phyloP scores from a whole-genome alignment of 2,113 vertebrate species.

The Seriola aureovittata region DNA sequence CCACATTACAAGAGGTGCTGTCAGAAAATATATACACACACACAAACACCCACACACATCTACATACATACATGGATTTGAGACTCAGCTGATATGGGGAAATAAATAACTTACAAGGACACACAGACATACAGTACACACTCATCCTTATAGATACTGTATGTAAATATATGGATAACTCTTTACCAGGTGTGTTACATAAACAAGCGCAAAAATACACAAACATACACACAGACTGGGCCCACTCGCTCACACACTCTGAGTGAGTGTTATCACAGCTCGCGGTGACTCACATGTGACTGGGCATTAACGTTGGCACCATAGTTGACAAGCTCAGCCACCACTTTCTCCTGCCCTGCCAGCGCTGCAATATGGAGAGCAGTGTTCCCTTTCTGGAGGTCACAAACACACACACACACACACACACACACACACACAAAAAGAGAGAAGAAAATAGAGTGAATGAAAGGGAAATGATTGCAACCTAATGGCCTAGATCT shows the following conservation, averaged over 20 bases:
- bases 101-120: not conserved
- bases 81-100: not conserved
- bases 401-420: conserved; percentile 3
- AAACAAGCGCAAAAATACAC: not conserved
- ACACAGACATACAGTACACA: not conserved
- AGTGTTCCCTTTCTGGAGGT: conserved; percentile 95
- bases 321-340: conserved; percentile 93
- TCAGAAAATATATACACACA: not conserved
- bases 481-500: conserved; percentile 54
- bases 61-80: not conserved
- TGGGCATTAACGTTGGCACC: conserved; percentile 97
- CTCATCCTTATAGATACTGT: not conserved
- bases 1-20: not conserved
- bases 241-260: not conserved
- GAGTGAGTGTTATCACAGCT: not conserved
- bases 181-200: conserved; percentile 5
- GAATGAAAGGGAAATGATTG: conserved; percentile 36
- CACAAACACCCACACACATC: not conserved
- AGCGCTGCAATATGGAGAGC: conserved; percentile 97
- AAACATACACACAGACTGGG: not conserved
- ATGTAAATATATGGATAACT: conserved; percentile 2
- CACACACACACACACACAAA: conserved; percentile 13
- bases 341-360: conserved; percentile 89
- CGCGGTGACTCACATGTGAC: conserved; percentile 88
- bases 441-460: conserved; percentile 31